Base-by-base conservation (phyloP, 2,113 vertebrate species). In the Emydura subglobosa region DNA sequence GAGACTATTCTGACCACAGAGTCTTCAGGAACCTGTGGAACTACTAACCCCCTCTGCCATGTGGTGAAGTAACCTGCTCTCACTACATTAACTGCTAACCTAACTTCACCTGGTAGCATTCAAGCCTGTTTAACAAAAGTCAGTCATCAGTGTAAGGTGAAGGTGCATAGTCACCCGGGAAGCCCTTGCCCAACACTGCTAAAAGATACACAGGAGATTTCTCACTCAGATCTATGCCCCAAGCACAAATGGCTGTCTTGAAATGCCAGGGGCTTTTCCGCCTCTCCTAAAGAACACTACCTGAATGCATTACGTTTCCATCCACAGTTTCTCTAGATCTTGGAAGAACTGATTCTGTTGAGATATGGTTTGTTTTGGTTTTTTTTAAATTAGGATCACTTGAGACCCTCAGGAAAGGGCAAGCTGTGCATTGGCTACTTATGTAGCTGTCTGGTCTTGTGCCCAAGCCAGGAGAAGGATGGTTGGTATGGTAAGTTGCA, bases 301-400 rank as follows among this genome's bases (percentile, higher is more conserved):
- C 27, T 85, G 57, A 88, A 76, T 93, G 42, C 53, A 27, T 83
- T 90, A 90, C 5, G 47, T 72, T 95, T 87, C 76, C 93, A 80
- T 14, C 68, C 76, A 21, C 47, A 39, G 11, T 80, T 47, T 88
- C 65, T 79, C 76, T 87, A 76, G 51, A 61, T 87, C 78, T 95
- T 91, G 49, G 89, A 91, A 87, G 10, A 82, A 55, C 47, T 47
- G 29, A 76, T 4, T 2, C 34, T 72, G 39, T 29, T 72, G 68
- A 53, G 47, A 47, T 61, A 59, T 50, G 54, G 24, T 10, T 27
- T 59, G 22, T 80, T 22, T 93, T 50, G 25, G 51, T 95, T 13
- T 93, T 86, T 82, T 82, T 90, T 86, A 91, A 91, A 74, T 85
- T 78, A 59, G 91, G 17, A 93, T 92, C 57, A 78, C 57, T 57